Conservation (phyloP, 2,888 invertebrate species). For the Aromia moschata region DNA sequence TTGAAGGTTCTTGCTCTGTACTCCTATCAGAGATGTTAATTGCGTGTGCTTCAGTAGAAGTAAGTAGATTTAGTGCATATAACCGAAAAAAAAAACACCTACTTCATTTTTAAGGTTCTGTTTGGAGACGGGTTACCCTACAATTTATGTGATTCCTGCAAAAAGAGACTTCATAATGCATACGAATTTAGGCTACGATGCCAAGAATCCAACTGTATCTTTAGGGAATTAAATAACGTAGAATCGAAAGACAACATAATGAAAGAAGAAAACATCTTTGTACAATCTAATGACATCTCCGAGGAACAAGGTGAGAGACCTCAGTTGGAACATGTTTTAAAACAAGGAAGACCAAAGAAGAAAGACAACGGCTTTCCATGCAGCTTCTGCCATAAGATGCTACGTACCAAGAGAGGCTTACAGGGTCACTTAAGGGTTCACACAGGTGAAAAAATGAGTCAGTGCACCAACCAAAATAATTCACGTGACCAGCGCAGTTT, state of each 20-base stretch:
- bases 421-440: slow-evolving; percentile 57
- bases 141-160: slow-evolving; percentile 57
- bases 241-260: slow-evolving; percentile 22
- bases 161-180: slow-evolving; percentile 57
- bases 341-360: slow-evolving; percentile 41
- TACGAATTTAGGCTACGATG: slow-evolving; percentile 61
- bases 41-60: slow-evolving; percentile 61
- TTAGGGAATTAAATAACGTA: slow-evolving; percentile 51
- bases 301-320: slow-evolving; percentile 49
- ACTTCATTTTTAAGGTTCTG: neutral
- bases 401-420: slow-evolving; percentile 55
- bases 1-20: slow-evolving; percentile 51
- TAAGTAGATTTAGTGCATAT: slow-evolving; percentile 44
- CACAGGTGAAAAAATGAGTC: slow-evolving; percentile 56
- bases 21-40: slow-evolving; percentile 61
- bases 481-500: slow-evolving; percentile 51
- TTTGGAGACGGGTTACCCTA: slow-evolving; percentile 59
- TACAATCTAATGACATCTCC: slow-evolving; percentile 49
- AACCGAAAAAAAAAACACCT: no score
- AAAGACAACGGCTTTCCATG: slow-evolving; percentile 50
- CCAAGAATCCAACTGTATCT: slow-evolving; percentile 58
- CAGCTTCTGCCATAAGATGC: slow-evolving; percentile 54
- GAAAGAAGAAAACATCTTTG: slow-evolving; percentile 49
- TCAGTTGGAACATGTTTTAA: slow-evolving; percentile 36
- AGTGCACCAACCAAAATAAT: slow-evolving; percentile 57